Evolutionary conservation across 2,888 invertebrate species (phyloP), one percentile per base, ranked within the genome.

Genomic region (Standfussiana lucernea): DNA sequence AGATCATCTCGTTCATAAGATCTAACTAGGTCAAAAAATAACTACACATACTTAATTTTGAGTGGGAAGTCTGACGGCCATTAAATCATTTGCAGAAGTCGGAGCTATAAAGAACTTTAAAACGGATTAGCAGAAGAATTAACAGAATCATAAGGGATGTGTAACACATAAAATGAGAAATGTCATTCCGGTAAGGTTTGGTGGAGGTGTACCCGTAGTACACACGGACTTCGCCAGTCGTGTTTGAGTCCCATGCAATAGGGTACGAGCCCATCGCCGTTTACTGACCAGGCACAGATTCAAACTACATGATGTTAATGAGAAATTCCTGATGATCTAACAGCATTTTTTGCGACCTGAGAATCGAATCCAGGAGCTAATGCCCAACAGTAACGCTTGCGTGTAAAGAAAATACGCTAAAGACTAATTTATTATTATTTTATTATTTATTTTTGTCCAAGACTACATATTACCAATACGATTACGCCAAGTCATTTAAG

Each of bases 21-120:
- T 70, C 40, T 69, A 66, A 77, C 7, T 77, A 24, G 65, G 83
- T 76, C 53, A 69, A 0, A 42, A 35, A n/a, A 50, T n/a, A n/a
- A n/a, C n/a, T n/a, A 40, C 21, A 21, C 0, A 47, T 45, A 18
- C 18, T 21, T 6, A 28, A 11, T 62, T 73, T 59, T 42, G 7
- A n/a, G n/a, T 50, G n/a, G 35, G 37, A 45, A 15, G 35, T 70
- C 40, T 70, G 62, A 24, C 42, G 5, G 40, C 10, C n/a, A 67
- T 59, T 62, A 3, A 6, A 37, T 35, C 5, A 24, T 32, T 40
- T 28, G 35, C 40, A 28, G 40, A 40, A 28, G 1, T 11, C 28
- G 2, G 1, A 15, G 28, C 15, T 56, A 0, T 56, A 18, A 7
- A 56, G n/a, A 28, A 28, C 28, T 28, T 56, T 56, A 2, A 32